Evolutionary conservation across 1,140 invertebrate species (phyloP).

Genomic region (Calephelis virginiensis): DNA sequence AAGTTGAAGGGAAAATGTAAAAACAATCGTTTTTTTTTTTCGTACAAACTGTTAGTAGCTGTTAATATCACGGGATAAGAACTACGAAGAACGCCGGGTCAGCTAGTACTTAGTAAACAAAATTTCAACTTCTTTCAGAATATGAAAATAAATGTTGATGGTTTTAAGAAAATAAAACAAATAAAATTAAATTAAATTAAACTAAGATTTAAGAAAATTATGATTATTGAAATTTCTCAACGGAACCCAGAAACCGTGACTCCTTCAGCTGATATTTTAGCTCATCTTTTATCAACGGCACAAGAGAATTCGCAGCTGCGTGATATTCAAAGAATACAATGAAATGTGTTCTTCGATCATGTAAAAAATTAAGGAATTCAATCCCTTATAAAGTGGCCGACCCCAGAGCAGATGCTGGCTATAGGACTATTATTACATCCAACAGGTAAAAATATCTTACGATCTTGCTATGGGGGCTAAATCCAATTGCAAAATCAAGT

Average conservation of each 20-base stretch:
- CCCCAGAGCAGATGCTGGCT: slow-evolving; percentile 4
- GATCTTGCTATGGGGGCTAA: slow-evolving; percentile 10
- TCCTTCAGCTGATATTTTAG: not conserved
- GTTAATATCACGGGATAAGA: too few relatives aligned
- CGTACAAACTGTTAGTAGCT: too few relatives aligned
- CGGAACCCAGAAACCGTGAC: not conserved
- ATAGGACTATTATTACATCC: slow-evolving; percentile 8
- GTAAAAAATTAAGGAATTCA: slow-evolving; percentile 12
- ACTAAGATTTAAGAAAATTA: too few relatives aligned
- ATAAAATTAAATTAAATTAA: too few relatives aligned
- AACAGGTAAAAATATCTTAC: slow-evolving; percentile 16
- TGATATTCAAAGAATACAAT: slow-evolving; percentile 8
- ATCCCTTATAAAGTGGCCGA: slow-evolving; percentile 10
- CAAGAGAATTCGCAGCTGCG: slow-evolving; percentile 15
- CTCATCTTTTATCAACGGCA: slow-evolving; percentile 6
- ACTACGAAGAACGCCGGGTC: too few relatives aligned
- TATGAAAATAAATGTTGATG: too few relatives aligned
- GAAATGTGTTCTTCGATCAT: slow-evolving; percentile 11
- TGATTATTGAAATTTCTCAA: too few relatives aligned
- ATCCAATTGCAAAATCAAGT: slow-evolving; percentile 9
- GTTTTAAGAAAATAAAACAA: too few relatives aligned
- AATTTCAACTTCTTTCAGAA: too few relatives aligned
- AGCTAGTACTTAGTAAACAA: too few relatives aligned
- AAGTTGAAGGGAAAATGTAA: too few relatives aligned
- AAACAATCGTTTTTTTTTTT: too few relatives aligned